Evolutionary conservation across 1,140 invertebrate species (phyloP).

Genomic region (Drosophila nigromelanica): DNA sequence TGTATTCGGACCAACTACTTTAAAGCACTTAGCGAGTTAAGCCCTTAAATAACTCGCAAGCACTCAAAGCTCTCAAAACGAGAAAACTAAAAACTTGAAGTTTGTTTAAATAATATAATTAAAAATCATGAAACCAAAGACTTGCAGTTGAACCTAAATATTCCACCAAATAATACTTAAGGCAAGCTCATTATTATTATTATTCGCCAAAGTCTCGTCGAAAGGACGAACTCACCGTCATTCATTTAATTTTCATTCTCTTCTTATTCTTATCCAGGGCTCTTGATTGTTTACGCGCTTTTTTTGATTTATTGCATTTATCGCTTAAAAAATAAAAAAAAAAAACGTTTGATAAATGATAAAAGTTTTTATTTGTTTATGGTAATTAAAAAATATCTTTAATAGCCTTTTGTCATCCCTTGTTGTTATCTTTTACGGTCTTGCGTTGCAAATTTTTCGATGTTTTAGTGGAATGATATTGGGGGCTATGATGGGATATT

Average conservation of each 20-base stretch:
- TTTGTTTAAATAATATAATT: constrained; percentile 26
- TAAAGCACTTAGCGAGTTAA: neutral
- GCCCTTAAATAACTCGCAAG: neutral
- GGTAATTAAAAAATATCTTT: constrained; percentile 68
- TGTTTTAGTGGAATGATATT: too few relatives aligned
- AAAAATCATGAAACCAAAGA: constrained; percentile 9
- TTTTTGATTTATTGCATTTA: constrained; percentile 74
- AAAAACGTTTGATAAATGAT: constrained; percentile 66
- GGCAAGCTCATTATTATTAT: constrained; percentile 6
- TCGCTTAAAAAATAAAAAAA: constrained; percentile 29
- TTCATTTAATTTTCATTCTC: neutral
- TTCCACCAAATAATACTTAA: neutral
- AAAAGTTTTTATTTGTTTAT: constrained; percentile 72
- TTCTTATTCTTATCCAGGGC: constrained; percentile 28
- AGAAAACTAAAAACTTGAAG: constrained; percentile 6
- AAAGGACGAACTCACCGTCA: constrained; percentile 26
- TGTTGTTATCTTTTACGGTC: too few relatives aligned
- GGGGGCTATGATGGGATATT: neutral
- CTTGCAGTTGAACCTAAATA: neutral
- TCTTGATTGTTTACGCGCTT: constrained; percentile 60
- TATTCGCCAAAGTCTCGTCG: constrained; percentile 10
- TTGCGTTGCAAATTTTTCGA: too few relatives aligned
- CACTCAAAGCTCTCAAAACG: constrained; percentile 12
- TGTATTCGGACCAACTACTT: too few relatives aligned
- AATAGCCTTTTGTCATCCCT: constrained; percentile 12